Conservation (phyloP, 2,113 vertebrate species). For the Ageneiosus marmoratus region DNA sequence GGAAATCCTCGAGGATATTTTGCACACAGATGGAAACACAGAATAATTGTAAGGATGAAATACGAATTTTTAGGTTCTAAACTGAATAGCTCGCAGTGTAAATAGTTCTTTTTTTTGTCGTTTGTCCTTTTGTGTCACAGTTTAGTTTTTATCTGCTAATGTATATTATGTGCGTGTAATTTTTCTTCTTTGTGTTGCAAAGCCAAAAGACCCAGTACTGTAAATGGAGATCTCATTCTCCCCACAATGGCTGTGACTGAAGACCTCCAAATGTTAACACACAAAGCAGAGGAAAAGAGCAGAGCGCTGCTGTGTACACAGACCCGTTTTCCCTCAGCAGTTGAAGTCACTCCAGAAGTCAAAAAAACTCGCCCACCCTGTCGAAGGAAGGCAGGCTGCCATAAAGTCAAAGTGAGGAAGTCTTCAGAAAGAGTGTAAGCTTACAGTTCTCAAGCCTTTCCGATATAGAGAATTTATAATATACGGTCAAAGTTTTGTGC, state of each 20-base stretch:
- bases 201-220: slow-evolving; percentile 48
- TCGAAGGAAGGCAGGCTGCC: slow-evolving; percentile 69
- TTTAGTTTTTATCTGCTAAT: background rate
- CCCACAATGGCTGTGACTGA: slow-evolving; percentile 41
- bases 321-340: slow-evolving; percentile 26
- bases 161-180: background rate
- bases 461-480: background rate
- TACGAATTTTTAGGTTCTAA: background rate
- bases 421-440: slow-evolving; percentile 77
- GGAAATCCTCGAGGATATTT: slow-evolving; percentile 75
- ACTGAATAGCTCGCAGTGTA: background rate
- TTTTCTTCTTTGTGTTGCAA: background rate
- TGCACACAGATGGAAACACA: slow-evolving; percentile 69
- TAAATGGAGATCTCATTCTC: slow-evolving; percentile 41
- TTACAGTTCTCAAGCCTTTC: background rate
- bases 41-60: slow-evolving; percentile 75
- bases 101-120: background rate
- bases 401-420: slow-evolving; percentile 75
- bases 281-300: slow-evolving; percentile 33
- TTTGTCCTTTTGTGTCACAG: background rate
- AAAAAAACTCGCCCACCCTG: slow-evolving; percentile 43
- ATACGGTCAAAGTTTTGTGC: background rate
- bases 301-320: background rate
- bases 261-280: slow-evolving; percentile 29
- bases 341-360: slow-evolving; percentile 59